Base-by-base conservation (phyloP, 2,113 vertebrate species). In the Phalacrocorax aristotelis region DNA sequence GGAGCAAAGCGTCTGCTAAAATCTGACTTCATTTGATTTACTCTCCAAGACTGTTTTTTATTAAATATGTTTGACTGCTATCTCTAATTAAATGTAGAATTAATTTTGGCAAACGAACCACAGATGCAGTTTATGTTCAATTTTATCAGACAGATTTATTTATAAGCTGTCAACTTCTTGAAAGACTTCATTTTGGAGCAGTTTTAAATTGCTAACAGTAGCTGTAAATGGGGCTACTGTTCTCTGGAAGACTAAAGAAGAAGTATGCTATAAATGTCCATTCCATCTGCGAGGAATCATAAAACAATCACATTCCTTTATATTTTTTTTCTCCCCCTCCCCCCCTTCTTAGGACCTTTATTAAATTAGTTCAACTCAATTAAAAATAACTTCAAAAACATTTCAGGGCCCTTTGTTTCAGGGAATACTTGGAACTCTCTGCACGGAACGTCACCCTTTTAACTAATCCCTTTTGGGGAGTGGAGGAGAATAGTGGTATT, bases 391-490 rank as follows among this genome's bases (percentile, higher is more conserved):
- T 98, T 98, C 97, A 98, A 98, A 98, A 98, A 98, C 98, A 98
- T 99, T 98, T 98, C 96, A 93, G 97, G 96, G 96, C 97, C 98
- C 98, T 98, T 98, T 98, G 98, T 98, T 98, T 98, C 98, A 98
- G 97, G 97, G 96, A 98, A 99, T 99, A 98, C 98, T 99, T 99
- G 99, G 98, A 98, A 99, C 99, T 99, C 99, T 98, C 98, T 98
- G 99, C 99, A 99, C 98, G 98, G 98, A 99, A 98, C 98, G 98
- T 98, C 98, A 98, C 98, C 98, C 98, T 98, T 98, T 98, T 98
- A 98, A 99, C 98, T 99, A 99, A 99, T 99, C 99, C 99, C 98
- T 99, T 99, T 99, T 98, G 98, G 98, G 98, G 98, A 98, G 98
- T 71, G 60, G 97, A 98, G 98, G 98, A 99, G 99, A 99, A 99